Base-by-base conservation (phyloP, 2,113 vertebrate species). In the Panthera uncia region DNA sequence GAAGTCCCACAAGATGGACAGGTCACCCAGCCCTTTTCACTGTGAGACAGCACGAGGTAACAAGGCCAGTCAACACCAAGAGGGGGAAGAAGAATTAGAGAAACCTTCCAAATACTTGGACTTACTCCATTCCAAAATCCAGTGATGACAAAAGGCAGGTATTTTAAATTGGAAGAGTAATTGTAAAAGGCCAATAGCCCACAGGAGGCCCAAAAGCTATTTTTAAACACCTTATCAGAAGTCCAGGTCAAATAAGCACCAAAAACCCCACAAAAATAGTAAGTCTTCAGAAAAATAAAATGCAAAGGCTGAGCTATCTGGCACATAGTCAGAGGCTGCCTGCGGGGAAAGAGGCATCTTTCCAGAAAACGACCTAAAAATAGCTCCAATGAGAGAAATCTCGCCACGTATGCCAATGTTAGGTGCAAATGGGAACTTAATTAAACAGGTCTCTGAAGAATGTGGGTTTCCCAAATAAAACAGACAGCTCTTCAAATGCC, bases 351-450 rank as follows among this genome's bases (percentile, higher is more conserved):
- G 18, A 69, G 73, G 91, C 68, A 31, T 71, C 94, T 82, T 88
- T 96, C 95, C 96, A 97, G 89, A 97, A 92, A 94, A 38, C 1
- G 1, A 48, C 3, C 31, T 86, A 89, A 95, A 95, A 88, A 92
- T 38, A 93, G 86, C 31, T 95, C 85, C 81, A 69, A 5, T 0
- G 7, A 94, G 92, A 80, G 81, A 93, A 66, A 71, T 66, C 82
- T 45, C 27, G 4, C n/a, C 4, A 38, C 21, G 1, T 9, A 15
- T 3, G 31, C 57, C 69, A 83, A 69, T 5, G 33, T 57, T 66
- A 80, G 27, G 68, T 83, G 33, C 33, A 89, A 97, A 95, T 19
- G n/a, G 85, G 83, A 90, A 90, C 87, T 92, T 82, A 82, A 86
- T 63, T 55, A 95, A 93, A 63, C 23, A 95, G 74, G 68, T 68